Base-by-base conservation (phyloP, 2,888 invertebrate genomes). In the Tachina lurida region DNA sequence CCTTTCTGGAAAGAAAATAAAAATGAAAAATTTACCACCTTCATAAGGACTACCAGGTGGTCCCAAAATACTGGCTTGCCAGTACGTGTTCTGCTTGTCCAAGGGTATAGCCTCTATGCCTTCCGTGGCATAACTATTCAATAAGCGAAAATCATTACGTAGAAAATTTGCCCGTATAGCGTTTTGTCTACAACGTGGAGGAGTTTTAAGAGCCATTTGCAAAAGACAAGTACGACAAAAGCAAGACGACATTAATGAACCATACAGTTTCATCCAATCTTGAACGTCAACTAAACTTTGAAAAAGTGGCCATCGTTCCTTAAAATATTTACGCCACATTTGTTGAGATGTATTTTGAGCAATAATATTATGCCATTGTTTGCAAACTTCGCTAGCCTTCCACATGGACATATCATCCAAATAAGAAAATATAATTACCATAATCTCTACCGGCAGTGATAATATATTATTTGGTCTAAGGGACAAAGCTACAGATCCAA, bases 31-130 rank as follows among this genome's bases (percentile, higher is more conserved):
- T 81, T 97, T 94, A 10, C 98, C 98, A 17, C 98, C 98, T 92
- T 98, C 98, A 91, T 98, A 98, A 0, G 98, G 98, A 91, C 97
- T 98, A 47, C 97, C 97, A 45, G 95, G 95, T 10, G 98, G 98
- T 0, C 98, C 98, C 39, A 96, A 95, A 89, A 98, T 97, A 76
- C 96, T 96, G 2, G 98, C 98, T 93, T 98, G 97, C 98, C 98
- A 98, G 93, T 98, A 97, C 43, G 92, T 92, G 49, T 92, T 92
- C 62, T 93, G 92, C 15, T 91, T 90, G 84, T 93, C 93, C 67
- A 93, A 81, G 7, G 93, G 93, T 80, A 93, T 90, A 13, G 93
- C 93, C 84, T 93, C 92, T 65, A 93, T 93, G 45, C 93, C 93
- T 80, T 93, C 93, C 0, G 92, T 90, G 19, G 92, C 91, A 78